phyloP scores from a whole-genome alignment of 2,888 invertebrate genomes.

The Sialis fuliginosa region DNA sequence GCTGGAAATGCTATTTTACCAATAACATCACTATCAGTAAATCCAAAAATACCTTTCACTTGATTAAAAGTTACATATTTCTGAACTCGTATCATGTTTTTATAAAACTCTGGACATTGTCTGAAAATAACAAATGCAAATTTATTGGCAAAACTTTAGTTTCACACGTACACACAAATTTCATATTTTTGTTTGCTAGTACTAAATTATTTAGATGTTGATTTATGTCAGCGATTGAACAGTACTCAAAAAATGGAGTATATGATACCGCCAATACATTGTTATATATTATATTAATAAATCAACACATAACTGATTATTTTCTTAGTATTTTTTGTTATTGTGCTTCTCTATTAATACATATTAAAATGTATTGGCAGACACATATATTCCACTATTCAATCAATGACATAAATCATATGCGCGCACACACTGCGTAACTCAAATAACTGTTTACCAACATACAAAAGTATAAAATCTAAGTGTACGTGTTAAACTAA shows the following conservation, averaged over 20 bases:
- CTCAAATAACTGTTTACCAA: no score
- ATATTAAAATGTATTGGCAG: no score
- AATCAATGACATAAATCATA: no score
- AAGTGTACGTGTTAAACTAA: no score
- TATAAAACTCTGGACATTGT: constrained; percentile 77
- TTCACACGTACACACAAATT: neutral
- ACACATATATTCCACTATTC: no score
- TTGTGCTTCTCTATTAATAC: neutral
- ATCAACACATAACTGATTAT: neutral
- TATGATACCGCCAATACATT: neutral
- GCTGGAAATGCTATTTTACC: constrained; percentile 96
- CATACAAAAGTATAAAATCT: no score
- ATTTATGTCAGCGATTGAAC: neutral
- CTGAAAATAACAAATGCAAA: constrained; percentile 28
- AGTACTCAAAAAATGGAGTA: neutral
- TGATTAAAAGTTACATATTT: constrained; percentile 95
- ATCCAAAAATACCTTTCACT: constrained; percentile 95
- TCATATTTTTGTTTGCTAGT: neutral
- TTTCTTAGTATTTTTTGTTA: neutral
- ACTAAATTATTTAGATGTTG: neutral
- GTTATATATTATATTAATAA: neutral
- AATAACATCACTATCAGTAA: constrained; percentile 87
- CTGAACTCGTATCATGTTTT: constrained; percentile 81
- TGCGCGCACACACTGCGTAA: no score
- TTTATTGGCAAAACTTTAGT: constrained; percentile 3